phyloP scores from a whole-genome alignment of 2,888 invertebrate genomes.

The Drosophila atroscutellata region DNA sequence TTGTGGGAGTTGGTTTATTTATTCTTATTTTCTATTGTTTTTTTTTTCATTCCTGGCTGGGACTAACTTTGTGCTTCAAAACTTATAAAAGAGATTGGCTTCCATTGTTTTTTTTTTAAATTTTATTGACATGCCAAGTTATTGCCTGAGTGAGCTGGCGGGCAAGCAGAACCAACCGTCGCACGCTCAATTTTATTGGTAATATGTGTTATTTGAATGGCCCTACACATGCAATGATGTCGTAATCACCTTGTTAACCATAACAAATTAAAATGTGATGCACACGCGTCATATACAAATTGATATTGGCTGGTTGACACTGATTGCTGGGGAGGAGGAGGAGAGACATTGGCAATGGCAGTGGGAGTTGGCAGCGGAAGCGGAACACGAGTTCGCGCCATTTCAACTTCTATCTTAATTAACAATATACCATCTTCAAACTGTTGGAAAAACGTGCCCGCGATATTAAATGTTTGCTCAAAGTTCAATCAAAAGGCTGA shows the following conservation, averaged over 20 bases:
- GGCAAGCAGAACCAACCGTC: slow-evolving; percentile 32
- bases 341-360: neutral
- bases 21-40: neutral
- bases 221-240: slow-evolving; percentile 32
- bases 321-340: no score
- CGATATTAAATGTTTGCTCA: slow-evolving; percentile 1
- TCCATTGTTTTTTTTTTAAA: slow-evolving; percentile 53
- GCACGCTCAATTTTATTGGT: slow-evolving; percentile 38
- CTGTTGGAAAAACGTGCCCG: slow-evolving; percentile 1
- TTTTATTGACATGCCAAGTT: slow-evolving; percentile 38
- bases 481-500: neutral
- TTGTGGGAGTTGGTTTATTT: neutral
- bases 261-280: slow-evolving; percentile 61
- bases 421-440: slow-evolving; percentile 1
- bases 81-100: slow-evolving; percentile 63
- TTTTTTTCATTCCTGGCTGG: slow-evolving; percentile 4
- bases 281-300: slow-evolving; percentile 8
- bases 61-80: slow-evolving; percentile 32
- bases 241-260: slow-evolving; percentile 50
- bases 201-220: slow-evolving; percentile 17
- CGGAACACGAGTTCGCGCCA: neutral
- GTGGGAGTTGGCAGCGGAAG: no score
- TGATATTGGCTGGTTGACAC: neutral
- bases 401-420: slow-evolving; percentile 12
- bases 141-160: slow-evolving; percentile 10